These are phyloP conservation scores for Boloria euphrosyne DNA, from an alignment of 2,888 invertebrate species.

Conservation along the genomic window DNA sequence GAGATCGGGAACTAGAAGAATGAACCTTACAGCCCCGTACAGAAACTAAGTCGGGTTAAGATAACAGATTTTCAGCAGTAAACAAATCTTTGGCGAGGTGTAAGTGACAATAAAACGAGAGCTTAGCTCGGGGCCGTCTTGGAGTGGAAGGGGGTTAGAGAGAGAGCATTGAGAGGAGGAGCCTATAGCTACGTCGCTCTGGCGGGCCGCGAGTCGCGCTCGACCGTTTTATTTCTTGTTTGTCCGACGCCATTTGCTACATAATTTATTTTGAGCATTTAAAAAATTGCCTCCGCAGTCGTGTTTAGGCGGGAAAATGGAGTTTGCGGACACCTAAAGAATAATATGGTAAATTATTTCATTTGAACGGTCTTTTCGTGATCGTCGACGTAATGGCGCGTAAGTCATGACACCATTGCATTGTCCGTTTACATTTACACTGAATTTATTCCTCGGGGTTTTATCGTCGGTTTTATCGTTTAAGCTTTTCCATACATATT, in stretches of 20 bases:
- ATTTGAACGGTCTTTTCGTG: conserved; percentile 72
- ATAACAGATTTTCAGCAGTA: conserved; percentile 52
- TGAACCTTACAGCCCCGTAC: conserved; percentile 45
- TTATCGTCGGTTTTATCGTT: conserved; percentile 68
- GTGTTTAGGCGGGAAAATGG: conserved; percentile 71
- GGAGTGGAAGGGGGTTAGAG: conserved; percentile 58
- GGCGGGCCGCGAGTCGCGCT: conserved; percentile 56
- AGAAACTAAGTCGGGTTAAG: conserved; percentile 47
- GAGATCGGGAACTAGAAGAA: conserved; percentile 39
- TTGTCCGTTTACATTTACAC: conserved; percentile 72
- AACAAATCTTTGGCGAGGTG: conserved; percentile 73
- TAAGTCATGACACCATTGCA: conserved; percentile 64
- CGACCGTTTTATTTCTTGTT: conserved; percentile 77
- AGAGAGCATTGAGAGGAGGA: conserved; percentile 50
- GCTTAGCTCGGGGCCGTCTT: conserved; percentile 80
- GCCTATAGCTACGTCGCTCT: conserved; percentile 59
- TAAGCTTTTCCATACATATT: conserved; percentile 66
- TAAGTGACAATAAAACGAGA: conserved; percentile 81
- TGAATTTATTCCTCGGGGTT: conserved; percentile 63
- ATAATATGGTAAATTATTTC: conserved; percentile 79
- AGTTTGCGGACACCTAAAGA: conserved; percentile 70
- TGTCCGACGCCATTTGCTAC: conserved; percentile 74
- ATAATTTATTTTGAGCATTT: conserved; percentile 81
- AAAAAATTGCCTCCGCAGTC: conserved; percentile 76
- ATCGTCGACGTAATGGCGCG: conserved; percentile 72